These are phyloP conservation scores for Drosophila nr. fundita DNA, from an alignment of 2,888 invertebrate species.

Conservation along the genomic window DNA sequence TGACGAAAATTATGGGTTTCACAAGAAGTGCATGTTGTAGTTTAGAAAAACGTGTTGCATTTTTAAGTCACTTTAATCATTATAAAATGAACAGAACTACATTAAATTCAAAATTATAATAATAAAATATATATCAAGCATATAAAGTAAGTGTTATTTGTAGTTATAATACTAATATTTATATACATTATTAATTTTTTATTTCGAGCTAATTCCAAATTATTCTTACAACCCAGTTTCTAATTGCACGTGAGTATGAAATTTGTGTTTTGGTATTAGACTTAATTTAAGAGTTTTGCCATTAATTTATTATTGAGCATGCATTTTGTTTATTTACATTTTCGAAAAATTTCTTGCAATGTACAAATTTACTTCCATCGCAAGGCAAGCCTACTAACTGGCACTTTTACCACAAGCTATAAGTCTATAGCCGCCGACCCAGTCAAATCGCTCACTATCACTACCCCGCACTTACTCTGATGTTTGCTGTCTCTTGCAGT, in stretches of 20 bases:
- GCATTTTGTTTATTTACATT: neutral
- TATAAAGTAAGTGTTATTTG: neutral
- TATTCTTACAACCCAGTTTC: neutral
- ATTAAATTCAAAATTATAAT: neutral
- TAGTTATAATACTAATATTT: neutral
- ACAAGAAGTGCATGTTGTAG: neutral
- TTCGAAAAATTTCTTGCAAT: constrained; percentile 26
- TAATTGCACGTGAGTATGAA: neutral
- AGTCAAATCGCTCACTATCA: neutral
- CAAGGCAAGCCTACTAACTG: constrained; percentile 38
- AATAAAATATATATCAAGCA: neutral
- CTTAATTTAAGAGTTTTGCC: neutral
- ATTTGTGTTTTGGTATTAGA: neutral
- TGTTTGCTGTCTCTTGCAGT: constrained; percentile 85
- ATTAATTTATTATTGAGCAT: neutral
- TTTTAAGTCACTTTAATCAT: neutral
- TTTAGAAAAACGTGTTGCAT: neutral
- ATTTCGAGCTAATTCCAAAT: neutral
- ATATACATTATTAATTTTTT: too few species aligned
- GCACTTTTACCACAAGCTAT: constrained; percentile 18
- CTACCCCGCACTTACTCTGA: constrained; percentile 8
- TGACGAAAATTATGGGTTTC: neutral
- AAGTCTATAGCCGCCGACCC: constrained; percentile 18
- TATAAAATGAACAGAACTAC: neutral
- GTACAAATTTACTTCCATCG: constrained; percentile 31